Base-by-base conservation (phyloP, 2,113 vertebrate genomes). In the Atrichornis clamosus region DNA sequence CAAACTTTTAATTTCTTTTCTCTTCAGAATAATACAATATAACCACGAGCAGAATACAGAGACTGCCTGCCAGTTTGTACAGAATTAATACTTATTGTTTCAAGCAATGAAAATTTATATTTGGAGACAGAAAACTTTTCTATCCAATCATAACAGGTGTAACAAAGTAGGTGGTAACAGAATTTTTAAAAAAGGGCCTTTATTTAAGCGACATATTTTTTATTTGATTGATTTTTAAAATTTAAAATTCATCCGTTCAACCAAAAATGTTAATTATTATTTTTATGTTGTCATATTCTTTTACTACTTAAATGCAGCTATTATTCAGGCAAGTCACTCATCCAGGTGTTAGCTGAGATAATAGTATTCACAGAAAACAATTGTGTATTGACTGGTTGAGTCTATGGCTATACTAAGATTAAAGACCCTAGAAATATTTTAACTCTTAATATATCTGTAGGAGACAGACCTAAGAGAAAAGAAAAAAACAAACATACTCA, bases 121-220 rank as follows among this genome's bases (percentile, higher is more conserved):
- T 65, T 84, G 55, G 72, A 70, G 35, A 32, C 52, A 67, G 32
- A 90, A 90, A 65, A 33, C 8, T 60, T 64, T 53, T 7, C 4
- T 56, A 22, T 80, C 76, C 11, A 77, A 13, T 42, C 8, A 35
- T 32, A 77, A n/a, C 2, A 46, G 1, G 11, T 11, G 68, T 7
- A 85, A 73, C 2, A 77, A 86, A 49, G 18, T 10, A 69, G 3
- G 5, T 41, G 3, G 4, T 35, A 7, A 59, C 17, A 47, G 26
- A 53, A 15, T 44, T 37, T 37, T 35, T 60, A 13, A 3, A 1
- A 52, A 58, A n/a, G 4, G 1, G n/a, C 2, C 41, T 56, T 2
- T 1, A 74, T 77, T 83, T 41, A 69, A 76, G 73, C 49, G 1
- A 4, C 3, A 35, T 80, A 0, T 7, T 39, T 76, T 87, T 37